phyloP scores from a whole-genome alignment of 2,888 invertebrate species.

The Octonoba sinensis region DNA sequence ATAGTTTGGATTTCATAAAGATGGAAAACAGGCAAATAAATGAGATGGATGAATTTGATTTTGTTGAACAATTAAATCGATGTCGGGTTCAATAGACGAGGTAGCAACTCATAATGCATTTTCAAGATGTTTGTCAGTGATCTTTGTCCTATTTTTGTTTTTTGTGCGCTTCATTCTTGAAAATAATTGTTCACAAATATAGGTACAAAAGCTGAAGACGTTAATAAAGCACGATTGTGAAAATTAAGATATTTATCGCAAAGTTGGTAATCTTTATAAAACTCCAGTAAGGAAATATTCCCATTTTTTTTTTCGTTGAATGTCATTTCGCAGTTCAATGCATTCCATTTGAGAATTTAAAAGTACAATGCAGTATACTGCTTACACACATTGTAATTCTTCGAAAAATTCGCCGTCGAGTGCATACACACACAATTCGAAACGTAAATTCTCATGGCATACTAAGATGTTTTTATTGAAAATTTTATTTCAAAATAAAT shows the following conservation, averaged over 20 bases:
- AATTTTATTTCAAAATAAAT: no score
- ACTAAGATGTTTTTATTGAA: no score
- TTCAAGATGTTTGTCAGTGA: conserved; percentile 22
- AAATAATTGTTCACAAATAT: conserved; percentile 33
- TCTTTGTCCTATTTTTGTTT: no score
- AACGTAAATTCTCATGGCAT: no score
- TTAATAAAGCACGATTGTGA: no score
- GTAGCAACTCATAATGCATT: conserved; percentile 16
- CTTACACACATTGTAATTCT: conserved; percentile 2
- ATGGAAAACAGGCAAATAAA: conserved; percentile 8
- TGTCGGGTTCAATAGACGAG: conserved; percentile 6
- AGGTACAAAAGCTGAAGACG: conserved; percentile 12
- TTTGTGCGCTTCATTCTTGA: conserved; percentile 24
- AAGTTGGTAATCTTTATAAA: no score
- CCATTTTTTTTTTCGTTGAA: conserved; percentile 11
- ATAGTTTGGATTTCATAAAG: conserved; percentile 20
- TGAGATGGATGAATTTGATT: conserved; percentile 16
- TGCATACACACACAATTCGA: conserved; percentile 1
- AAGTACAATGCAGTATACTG: conserved; percentile 12
- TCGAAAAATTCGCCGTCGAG: conserved; percentile 1
- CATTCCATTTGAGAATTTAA: conserved; percentile 20
- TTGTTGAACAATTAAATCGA: conserved; percentile 18
- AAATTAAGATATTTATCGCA: no score
- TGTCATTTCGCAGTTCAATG: conserved; percentile 10
- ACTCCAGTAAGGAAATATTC: background rate